Evolutionary conservation across 2,113 vertebrate species (phyloP).

Genomic region (Miniopterus natalensis): DNA sequence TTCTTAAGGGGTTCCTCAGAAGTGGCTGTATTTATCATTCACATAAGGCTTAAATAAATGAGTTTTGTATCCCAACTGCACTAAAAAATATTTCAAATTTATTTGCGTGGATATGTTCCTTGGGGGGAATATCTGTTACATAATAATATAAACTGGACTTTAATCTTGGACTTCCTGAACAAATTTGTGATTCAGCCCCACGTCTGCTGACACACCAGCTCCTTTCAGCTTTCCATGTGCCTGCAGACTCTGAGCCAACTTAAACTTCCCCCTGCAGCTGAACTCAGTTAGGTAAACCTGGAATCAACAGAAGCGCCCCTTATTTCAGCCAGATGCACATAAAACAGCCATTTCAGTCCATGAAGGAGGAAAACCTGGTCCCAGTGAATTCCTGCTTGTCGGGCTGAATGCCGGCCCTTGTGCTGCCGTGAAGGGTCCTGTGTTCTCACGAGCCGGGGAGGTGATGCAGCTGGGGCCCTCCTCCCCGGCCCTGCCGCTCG

Average conservation of each 20-base stretch:
- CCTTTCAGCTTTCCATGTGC: slow-evolving; percentile 66
- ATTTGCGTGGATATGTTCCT: slow-evolving; percentile 65
- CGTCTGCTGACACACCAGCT: slow-evolving; percentile 68
- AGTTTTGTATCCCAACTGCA: slow-evolving; percentile 62
- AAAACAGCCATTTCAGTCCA: slow-evolving; percentile 59
- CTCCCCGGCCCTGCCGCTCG: not conserved
- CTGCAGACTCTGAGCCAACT: slow-evolving; percentile 61
- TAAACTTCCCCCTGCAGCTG: slow-evolving; percentile 73
- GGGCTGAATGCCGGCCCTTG: slow-evolving; percentile 82
- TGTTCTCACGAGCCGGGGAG: not conserved
- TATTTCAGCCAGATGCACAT: slow-evolving; percentile 71
- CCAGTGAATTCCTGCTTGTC: slow-evolving; percentile 75
- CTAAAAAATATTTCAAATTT: slow-evolving; percentile 61
- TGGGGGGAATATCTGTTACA: slow-evolving; percentile 70
- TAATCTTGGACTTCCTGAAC: slow-evolving; percentile 66
- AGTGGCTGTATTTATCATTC: slow-evolving; percentile 10
- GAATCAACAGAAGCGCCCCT: slow-evolving; percentile 74
- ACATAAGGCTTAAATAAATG: slow-evolving; percentile 47
- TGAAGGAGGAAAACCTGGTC: slow-evolving; percentile 1
- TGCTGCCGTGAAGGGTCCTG: slow-evolving; percentile 48
- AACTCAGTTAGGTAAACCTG: slow-evolving; percentile 63
- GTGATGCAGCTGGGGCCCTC: not conserved
- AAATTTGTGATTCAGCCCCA: slow-evolving; percentile 57
- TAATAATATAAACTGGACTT: slow-evolving; percentile 67
- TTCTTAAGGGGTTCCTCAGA: slow-evolving; percentile 41